Evolutionary conservation across 2,113 vertebrate species (phyloP), one percentile per base, ranked within the genome.

Genomic region (Rhea pennata): DNA sequence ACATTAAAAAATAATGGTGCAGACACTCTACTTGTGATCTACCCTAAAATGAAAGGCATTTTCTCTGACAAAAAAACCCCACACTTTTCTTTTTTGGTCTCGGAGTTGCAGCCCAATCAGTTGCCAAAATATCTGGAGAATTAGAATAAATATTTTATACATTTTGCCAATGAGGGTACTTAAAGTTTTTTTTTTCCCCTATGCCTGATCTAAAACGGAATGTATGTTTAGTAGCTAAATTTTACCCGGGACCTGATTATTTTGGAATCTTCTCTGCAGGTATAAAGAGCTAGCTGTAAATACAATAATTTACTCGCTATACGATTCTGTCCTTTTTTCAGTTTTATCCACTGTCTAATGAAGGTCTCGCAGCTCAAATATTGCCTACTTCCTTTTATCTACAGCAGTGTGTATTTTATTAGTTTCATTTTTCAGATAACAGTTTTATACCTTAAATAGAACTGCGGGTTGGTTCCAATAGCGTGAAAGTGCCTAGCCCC

Each of bases 401-500:
- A 51, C 50, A 80, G 29, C 44, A 83, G 42, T 72, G 85, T 59
- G 31, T 54, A 84, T 64, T 76, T 92, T 95, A 73, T 82, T 87
- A 65, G 59, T 73, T 96, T 94, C 71, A 81, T 88, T 94, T 93
- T 89, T 91, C 64, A 65, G 61, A n/a, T 92, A 94, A 92, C 58
- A 91, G 72, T 81, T 94, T 93, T 92, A 67, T 81, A 83, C 36
- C 71, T 93, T 65, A 92, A 93, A 74, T 70, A 65, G 79, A 91
- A 65, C 59, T 95, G 54, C 91, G 87, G 39, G 51, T 94, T 71
- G 54, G 56, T 94, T 91, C 87, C 82, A 80, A 53, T 11, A 65
- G 46, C 83, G 53, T 59, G 84, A 86, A 95, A 94, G n/a, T 71
- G 94, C 92, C 46, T 80, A 91, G 59, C 79, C 71, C n/a, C 83